phyloP scores from a whole-genome alignment of 2,888 invertebrate species.

The Pammene fasciana region DNA sequence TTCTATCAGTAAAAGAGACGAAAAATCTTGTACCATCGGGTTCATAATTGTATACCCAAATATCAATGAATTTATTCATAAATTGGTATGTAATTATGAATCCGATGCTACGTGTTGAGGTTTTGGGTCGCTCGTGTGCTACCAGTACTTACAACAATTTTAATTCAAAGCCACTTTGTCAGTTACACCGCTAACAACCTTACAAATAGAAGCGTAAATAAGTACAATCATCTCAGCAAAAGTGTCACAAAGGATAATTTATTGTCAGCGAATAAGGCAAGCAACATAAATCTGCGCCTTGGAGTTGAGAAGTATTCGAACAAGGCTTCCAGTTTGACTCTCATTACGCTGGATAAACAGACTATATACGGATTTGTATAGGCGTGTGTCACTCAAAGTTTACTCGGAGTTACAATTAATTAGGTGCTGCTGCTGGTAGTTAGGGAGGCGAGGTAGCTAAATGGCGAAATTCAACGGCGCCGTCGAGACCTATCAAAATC shows the following conservation, averaged over 20 bases:
- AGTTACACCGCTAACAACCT: neutral
- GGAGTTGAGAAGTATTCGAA: constrained; percentile 4
- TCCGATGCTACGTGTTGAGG: too few species aligned
- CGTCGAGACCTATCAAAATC: too few species aligned
- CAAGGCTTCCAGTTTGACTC: neutral
- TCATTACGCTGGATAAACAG: neutral
- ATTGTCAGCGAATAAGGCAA: constrained; percentile 6
- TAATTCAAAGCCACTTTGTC: neutral
- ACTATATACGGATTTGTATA: neutral
- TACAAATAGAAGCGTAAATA: neutral
- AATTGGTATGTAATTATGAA: too few species aligned
- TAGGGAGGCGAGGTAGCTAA: too few species aligned
- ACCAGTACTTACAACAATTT: neutral
- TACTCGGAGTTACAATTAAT: neutral
- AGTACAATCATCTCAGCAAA: constrained; percentile 5
- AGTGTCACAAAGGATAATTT: constrained; percentile 14
- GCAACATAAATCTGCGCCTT: constrained; percentile 19
- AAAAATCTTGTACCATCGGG: too few species aligned
- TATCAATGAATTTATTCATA: too few species aligned
- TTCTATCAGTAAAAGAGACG: too few species aligned
- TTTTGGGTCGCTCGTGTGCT: too few species aligned
- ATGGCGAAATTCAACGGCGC: too few species aligned
- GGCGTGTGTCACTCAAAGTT: neutral
- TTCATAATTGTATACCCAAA: too few species aligned
- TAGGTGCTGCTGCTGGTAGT: too few species aligned